These are phyloP conservation scores for Pollenia angustigena DNA, from an alignment of 2,888 invertebrate species.

Conservation along the genomic window DNA sequence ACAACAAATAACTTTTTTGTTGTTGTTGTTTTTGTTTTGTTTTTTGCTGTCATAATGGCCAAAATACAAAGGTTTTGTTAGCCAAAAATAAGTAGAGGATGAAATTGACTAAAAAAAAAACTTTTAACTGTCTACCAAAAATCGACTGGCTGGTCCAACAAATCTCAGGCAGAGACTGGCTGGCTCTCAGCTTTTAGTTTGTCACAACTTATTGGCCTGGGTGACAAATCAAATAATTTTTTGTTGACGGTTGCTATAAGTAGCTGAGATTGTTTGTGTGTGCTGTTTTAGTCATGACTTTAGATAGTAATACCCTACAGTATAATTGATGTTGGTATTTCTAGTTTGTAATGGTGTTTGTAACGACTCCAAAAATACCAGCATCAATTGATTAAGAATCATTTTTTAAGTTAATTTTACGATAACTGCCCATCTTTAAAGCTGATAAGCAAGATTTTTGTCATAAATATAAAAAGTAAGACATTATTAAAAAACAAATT, in stretches of 20 bases:
- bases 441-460: too few relatives aligned
- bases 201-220: constrained; percentile 10
- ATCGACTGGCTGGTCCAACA: neutral
- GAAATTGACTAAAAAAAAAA: neutral
- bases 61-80: constrained; percentile 7
- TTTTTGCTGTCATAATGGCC: constrained; percentile 24
- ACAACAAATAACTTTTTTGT: constrained; percentile 44
- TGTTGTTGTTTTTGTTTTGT: neutral
- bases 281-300: constrained; percentile 12
- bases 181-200: neutral
- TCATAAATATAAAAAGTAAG: too few relatives aligned
- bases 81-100: neutral
- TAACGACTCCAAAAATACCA: too few relatives aligned
- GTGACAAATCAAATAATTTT: constrained; percentile 1
- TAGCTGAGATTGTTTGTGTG: neutral
- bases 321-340: too few relatives aligned
- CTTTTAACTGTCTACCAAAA: neutral
- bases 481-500: too few relatives aligned
- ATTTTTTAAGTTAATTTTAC: too few relatives aligned
- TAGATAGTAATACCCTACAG: too few relatives aligned
- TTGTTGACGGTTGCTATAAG: neutral
- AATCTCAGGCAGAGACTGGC: neutral
- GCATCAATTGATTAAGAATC: too few relatives aligned
- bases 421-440: too few relatives aligned
- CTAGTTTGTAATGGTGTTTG: too few relatives aligned